Evolutionary conservation across 2,888 invertebrate species (phyloP).

Genomic region (Yponomeuta malinellus): DNA sequence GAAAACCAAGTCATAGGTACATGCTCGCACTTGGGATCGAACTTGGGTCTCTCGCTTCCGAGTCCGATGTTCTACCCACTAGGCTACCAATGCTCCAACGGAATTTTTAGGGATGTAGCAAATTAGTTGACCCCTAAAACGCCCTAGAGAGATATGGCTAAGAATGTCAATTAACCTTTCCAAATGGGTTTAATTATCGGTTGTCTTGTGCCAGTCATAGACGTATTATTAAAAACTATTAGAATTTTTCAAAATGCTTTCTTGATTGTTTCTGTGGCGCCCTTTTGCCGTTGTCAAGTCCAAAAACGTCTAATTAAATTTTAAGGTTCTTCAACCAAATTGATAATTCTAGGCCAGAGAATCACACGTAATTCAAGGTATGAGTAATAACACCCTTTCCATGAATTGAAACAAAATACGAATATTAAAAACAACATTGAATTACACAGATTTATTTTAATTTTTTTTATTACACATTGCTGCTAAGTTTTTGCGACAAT

Average conservation of each 20-base stretch:
- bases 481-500: not conserved
- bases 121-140: constrained; percentile 20
- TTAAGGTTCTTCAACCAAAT: constrained; percentile 41
- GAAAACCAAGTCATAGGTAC: too few relatives aligned
- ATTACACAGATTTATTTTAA: not conserved
- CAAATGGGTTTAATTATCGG: constrained; percentile 58
- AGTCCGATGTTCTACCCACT: too few relatives aligned
- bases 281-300: constrained; percentile 43
- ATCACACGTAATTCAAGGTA: too few relatives aligned
- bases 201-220: constrained; percentile 61
- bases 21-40: too few relatives aligned
- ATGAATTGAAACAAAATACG: constrained; percentile 12
- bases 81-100: too few relatives aligned
- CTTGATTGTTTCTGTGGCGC: constrained; percentile 40
- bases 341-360: not conserved
- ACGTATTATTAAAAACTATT: constrained; percentile 69
- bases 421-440: constrained; percentile 15
- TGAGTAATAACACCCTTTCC: not conserved
- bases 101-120: not conserved
- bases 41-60: too few relatives aligned
- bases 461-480: not conserved
- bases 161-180: constrained; percentile 35
- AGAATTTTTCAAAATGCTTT: constrained; percentile 46
- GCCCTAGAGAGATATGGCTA: constrained; percentile 16
- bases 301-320: constrained; percentile 58